Evolutionary conservation across 2,888 invertebrate genomes (phyloP), one percentile per base, ranked within the genome.

Genomic region (Hemicrepidius hirtus): DNA sequence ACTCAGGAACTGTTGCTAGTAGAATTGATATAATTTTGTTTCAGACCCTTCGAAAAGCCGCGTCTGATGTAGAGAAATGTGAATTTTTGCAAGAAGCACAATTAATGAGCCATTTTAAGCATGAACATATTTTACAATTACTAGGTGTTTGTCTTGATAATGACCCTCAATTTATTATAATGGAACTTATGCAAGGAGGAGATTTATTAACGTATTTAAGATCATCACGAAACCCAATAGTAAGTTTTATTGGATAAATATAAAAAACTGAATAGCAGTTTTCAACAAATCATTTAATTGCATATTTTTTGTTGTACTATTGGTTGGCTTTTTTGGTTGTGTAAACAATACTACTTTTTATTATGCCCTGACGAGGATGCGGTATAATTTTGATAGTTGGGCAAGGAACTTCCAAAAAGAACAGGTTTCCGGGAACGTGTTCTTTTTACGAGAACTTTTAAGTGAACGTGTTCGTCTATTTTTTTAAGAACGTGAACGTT

Each of bases 171-270:
- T 95, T 96, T 80, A 93, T 99, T 75, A 94, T 99, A 55, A 93
- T 99, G 91, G 99, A 99, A 85, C 90, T 99, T 16, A 99, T 99
- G 99, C 96, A 97, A 85, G 97, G 95, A 3, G 98, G 99, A 0
- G 99, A 99, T 87, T 87, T 99, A 69, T 89, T 98, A 35, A 96
- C 95, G 71, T 99, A 97, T 85, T 88, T 99, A 53, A 88, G 98
- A 65, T 91, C 92, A 4, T 95, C 95, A 78, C 89, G 98, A 68
- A 92, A 94, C 44, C 89, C 91, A n/a, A 85, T 91, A 83, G 94
- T 94, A 86, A 86, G 24, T 44, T 12, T 24, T 32, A 1, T 32
- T 1, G 9, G 9, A 32, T 6, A 32, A 5, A 32, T 32, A 7
- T 32, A 5, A 32, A 32, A 32, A 32, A 32, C n/a, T 32, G 12